Percentiles rank a stretch among this genome's conserved stretches.
Conservation (phyloP, 1,140 invertebrate genomes). For the Drosophila burlai region DNA sequence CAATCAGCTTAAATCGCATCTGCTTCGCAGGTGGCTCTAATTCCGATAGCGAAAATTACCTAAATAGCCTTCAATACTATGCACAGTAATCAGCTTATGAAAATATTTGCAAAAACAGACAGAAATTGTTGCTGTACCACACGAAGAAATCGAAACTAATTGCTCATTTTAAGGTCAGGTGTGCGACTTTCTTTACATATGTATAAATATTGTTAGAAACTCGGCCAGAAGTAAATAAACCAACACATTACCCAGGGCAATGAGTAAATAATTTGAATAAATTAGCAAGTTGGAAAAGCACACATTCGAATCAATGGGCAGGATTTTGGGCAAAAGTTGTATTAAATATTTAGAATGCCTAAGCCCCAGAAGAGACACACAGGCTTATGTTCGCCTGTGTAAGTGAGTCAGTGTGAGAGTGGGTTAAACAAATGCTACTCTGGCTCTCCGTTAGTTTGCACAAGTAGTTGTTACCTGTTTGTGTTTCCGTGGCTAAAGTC, state of each 20-base stretch:
- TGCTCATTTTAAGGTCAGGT: slow-evolving; percentile 48
- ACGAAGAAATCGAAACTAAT: slow-evolving; percentile 17
- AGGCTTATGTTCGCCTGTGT: slow-evolving; percentile 18
- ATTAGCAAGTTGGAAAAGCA: slow-evolving; percentile 40
- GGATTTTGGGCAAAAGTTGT: slow-evolving; percentile 20
- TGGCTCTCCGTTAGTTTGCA: slow-evolving; percentile 43
- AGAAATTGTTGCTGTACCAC: neutral
- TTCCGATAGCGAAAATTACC: neutral
- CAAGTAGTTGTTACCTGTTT: slow-evolving; percentile 64
- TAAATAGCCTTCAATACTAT: slow-evolving; percentile 27
- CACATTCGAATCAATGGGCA: slow-evolving; percentile 19
- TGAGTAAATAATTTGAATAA: slow-evolving; percentile 76
- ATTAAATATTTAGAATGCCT: slow-evolving; percentile 70
- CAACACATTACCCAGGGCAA: slow-evolving; percentile 63
- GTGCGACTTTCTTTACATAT: slow-evolving; percentile 17
- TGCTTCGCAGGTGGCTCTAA: neutral
- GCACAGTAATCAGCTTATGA: slow-evolving; percentile 48
- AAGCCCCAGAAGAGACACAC: slow-evolving; percentile 56
- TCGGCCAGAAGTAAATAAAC: slow-evolving; percentile 55
- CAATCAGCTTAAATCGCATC: slow-evolving; percentile 13
- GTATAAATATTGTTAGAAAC: slow-evolving; percentile 47
- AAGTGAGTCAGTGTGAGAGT: slow-evolving; percentile 8
- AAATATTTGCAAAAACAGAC: slow-evolving; percentile 43
- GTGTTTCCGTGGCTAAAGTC: slow-evolving; percentile 22
- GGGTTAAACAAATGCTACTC: slow-evolving; percentile 43